A percentile compares a stretch with the other conserved stretches of the same genome.
These are phyloP conservation scores for Heterodera filipjevi DNA, from an alignment of 2,888 invertebrate genomes.

Conservation along the genomic window DNA sequence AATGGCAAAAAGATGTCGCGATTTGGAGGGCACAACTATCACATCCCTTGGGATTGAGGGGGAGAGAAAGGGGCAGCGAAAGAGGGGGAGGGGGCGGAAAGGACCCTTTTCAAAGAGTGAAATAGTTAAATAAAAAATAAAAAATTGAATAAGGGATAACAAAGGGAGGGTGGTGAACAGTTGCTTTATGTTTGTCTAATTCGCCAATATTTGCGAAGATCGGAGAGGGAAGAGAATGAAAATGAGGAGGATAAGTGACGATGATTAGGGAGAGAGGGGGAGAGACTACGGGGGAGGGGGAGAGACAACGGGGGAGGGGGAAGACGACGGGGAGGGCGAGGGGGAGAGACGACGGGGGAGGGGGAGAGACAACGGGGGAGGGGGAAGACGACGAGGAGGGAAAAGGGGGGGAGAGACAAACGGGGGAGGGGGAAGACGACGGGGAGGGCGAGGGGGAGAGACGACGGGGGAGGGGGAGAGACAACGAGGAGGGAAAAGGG, in stretches of 20 bases:
- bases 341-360: background rate
- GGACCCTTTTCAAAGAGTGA: no score
- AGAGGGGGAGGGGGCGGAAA: background rate
- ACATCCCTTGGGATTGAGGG: background rate
- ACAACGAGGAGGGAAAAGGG: no score
- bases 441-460: background rate
- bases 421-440: no score
- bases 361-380: background rate
- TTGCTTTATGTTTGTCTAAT: no score
- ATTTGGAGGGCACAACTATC: conserved; percentile 9
- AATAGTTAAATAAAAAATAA: no score
- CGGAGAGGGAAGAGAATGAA: background rate
- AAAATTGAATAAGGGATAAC: background rate
- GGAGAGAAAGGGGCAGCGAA: background rate
- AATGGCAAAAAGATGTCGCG: no score
- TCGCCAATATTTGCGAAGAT: background rate
- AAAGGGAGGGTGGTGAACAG: no score
- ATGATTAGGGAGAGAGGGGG: background rate
- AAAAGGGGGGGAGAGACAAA: background rate
- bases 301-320: no score
- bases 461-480: background rate
- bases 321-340: background rate
- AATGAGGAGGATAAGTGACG: conserved; percentile 6
- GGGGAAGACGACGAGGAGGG: background rate
- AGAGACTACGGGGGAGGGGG: no score